These are phyloP conservation scores for Cacatua alba DNA, from an alignment of 2,113 vertebrate genomes.

Conservation along the genomic window DNA sequence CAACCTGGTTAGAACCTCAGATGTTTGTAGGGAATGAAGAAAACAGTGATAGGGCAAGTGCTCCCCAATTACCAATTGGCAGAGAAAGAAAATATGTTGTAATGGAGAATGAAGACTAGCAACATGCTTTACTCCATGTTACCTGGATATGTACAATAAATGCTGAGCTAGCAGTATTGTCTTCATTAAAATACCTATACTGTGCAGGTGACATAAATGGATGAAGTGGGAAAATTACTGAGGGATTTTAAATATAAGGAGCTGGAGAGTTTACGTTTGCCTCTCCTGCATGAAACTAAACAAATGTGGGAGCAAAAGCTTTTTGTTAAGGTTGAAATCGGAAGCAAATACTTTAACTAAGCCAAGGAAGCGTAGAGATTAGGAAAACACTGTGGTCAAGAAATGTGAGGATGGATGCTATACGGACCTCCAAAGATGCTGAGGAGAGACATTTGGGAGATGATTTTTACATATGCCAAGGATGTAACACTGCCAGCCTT, in stretches of 20 bases:
- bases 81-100: neutral
- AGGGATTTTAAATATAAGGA: neutral
- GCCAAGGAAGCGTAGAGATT: neutral
- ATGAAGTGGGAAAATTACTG: neutral
- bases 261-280: neutral
- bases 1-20: slow-evolving; percentile 2
- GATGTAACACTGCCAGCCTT: neutral
- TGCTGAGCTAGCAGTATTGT: neutral
- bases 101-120: neutral
- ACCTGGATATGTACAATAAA: neutral
- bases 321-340: neutral
- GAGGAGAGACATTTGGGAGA: neutral
- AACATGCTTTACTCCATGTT: neutral
- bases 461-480: neutral
- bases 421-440: neutral
- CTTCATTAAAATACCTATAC: neutral
- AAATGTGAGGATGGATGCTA: neutral
- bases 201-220: neutral
- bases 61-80: neutral
- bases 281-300: neutral
- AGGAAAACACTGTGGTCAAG: neutral
- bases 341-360: neutral
- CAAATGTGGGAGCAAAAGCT: neutral
- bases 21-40: neutral
- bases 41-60: neutral